phyloP scores from a whole-genome alignment of 2,113 vertebrate genomes.

The Cynocephalus volans region DNA sequence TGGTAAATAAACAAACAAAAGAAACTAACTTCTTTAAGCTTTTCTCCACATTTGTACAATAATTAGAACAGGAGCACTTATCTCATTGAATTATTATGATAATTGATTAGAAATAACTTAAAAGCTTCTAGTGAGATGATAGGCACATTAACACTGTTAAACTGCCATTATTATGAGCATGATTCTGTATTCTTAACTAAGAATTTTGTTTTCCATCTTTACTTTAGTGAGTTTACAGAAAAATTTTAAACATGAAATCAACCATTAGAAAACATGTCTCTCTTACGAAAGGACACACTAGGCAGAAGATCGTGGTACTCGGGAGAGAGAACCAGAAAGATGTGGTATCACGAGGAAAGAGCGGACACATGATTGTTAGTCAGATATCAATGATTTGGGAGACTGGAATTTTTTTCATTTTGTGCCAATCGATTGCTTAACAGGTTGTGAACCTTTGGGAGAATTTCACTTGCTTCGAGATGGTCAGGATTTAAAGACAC shows the following conservation, averaged over 20 bases:
- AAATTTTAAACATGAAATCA: neutral
- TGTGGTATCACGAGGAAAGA: too few species aligned
- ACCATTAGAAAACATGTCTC: neutral
- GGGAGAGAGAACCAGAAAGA: neutral
- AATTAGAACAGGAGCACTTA: neutral
- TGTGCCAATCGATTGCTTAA: slow-evolving; percentile 7
- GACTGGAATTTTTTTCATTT: neutral
- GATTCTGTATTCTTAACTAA: neutral
- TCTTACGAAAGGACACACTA: neutral
- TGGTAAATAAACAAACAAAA: neutral
- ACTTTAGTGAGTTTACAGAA: neutral
- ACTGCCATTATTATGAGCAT: neutral
- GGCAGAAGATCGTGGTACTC: neutral
- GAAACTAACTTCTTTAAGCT: neutral
- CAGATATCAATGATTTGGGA: neutral
- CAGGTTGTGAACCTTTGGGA: neutral
- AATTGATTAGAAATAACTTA: neutral
- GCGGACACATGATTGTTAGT: neutral
- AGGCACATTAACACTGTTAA: neutral
- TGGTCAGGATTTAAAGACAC: slow-evolving; percentile 6
- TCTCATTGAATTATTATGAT: neutral
- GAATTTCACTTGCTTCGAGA: neutral
- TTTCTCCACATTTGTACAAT: slow-evolving; percentile 39
- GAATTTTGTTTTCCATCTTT: neutral
- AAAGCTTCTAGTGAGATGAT: neutral